These are phyloP conservation scores for Galleria mellonella DNA, from an alignment of 1,140 invertebrate species.

Conservation along the genomic window DNA sequence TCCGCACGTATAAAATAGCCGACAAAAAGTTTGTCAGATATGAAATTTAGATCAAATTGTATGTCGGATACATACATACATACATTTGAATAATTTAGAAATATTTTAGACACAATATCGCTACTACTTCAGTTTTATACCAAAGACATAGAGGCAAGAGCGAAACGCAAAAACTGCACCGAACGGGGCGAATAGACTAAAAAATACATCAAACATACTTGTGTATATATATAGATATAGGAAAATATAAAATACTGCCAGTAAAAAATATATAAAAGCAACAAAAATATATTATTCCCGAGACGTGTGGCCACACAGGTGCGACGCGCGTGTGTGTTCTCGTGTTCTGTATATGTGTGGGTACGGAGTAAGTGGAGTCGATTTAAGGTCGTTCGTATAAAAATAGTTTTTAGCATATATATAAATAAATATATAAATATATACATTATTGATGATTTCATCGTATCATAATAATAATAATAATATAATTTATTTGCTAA, in stretches of 20 bases:
- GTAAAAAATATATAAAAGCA: conserved; percentile 71
- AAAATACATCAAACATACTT: conserved; percentile 24
- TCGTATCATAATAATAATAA: too few relatives aligned
- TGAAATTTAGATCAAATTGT: too few relatives aligned
- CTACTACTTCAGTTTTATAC: too few relatives aligned
- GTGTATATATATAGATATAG: conserved; percentile 39
- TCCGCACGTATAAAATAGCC: too few relatives aligned
- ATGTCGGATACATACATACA: too few relatives aligned
- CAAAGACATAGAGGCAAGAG: too few relatives aligned
- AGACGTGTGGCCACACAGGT: conserved; percentile 61
- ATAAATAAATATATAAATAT: too few relatives aligned
- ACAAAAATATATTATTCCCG: conserved; percentile 73
- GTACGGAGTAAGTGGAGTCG: conserved; percentile 27
- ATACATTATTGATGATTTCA: too few relatives aligned
- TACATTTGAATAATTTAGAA: too few relatives aligned
- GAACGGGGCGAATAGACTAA: conserved; percentile 23
- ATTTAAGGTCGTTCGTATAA: not conserved
- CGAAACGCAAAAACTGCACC: not conserved
- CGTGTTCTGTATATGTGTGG: conserved; percentile 38
- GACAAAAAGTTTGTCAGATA: too few relatives aligned
- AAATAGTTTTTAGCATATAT: not conserved
- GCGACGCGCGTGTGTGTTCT: conserved; percentile 25
- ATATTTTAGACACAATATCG: too few relatives aligned
- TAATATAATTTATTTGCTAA: too few relatives aligned
- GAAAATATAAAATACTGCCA: conserved; percentile 63